Percentiles rank a stretch among this genome's conserved stretches.
Evolutionary conservation across 2,113 vertebrate species (phyloP).

Genomic region (Burhinus bistriatus): DNA sequence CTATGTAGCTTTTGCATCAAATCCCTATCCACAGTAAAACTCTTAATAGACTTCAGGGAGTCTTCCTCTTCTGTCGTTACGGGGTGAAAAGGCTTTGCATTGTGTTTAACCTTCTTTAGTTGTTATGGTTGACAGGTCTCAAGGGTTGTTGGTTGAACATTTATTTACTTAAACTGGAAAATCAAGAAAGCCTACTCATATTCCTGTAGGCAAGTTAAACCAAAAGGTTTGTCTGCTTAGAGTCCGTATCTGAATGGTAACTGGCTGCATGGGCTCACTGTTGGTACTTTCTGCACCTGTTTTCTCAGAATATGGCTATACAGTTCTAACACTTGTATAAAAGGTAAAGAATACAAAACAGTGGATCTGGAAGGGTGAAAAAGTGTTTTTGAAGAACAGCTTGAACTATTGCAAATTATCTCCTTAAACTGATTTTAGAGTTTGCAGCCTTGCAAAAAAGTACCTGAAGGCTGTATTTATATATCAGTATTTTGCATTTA

Average conservation of each 20-base stretch:
- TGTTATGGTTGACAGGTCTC: neutral
- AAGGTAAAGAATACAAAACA: neutral
- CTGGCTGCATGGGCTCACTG: neutral
- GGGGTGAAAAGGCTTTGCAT: neutral
- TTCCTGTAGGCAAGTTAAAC: neutral
- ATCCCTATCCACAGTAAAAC: neutral
- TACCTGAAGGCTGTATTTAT: neutral
- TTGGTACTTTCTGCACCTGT: neutral
- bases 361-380: neutral
- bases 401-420: neutral
- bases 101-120: neutral
- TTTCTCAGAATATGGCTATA: neutral
- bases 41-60: neutral
- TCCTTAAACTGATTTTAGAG: neutral
- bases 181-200: neutral
- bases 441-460: neutral
- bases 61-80: neutral
- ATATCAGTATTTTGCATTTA: neutral
- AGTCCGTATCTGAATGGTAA: rapidly evolving
- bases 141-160: neutral
- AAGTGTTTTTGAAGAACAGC: neutral
- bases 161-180: neutral
- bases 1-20: neutral
- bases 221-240: neutral
- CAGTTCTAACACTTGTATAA: neutral